phyloP scores from a whole-genome alignment of 2,888 invertebrate species.

The Bembecia ichneumoniformis region DNA sequence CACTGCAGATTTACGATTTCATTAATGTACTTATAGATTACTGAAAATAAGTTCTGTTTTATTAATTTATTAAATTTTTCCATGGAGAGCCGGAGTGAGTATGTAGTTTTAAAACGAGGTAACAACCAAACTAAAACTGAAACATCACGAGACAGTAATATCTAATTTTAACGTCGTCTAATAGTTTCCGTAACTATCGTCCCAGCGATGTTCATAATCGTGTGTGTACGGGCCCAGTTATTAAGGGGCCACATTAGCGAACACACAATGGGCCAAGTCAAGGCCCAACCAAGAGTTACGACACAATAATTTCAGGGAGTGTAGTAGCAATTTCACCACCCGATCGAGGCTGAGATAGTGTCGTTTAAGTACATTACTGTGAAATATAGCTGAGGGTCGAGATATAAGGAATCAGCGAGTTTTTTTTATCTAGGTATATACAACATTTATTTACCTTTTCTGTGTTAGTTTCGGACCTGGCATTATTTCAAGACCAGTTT shows the following conservation, averaged over 20 bases:
- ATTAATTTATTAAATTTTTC: no score
- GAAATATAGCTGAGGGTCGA: conserved; percentile 15
- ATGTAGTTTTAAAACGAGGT: no score
- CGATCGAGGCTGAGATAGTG: conserved; percentile 16
- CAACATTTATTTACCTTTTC: no score
- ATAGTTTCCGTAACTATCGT: not conserved
- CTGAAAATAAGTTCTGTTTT: no score
- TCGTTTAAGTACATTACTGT: conserved; percentile 26
- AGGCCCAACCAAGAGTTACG: conserved; percentile 21
- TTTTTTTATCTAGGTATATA: no score
- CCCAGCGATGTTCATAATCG: not conserved
- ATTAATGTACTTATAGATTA: no score
- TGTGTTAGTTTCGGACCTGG: no score
- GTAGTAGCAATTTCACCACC: conserved; percentile 17
- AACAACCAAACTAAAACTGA: no score
- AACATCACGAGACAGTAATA: no score
- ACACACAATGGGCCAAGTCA: conserved; percentile 1
- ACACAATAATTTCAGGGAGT: conserved; percentile 25
- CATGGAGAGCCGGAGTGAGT: no score
- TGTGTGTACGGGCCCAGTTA: not conserved
- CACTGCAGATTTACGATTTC: no score
- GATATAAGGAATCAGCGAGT: conserved; percentile 4
- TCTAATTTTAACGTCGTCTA: not conserved
- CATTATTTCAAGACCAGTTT: no score
- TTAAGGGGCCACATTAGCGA: not conserved